These are phyloP conservation scores for Peromyscus nudipes DNA, from an alignment of 2,797 vertebrate genomes.

Conservation along the genomic window DNA sequence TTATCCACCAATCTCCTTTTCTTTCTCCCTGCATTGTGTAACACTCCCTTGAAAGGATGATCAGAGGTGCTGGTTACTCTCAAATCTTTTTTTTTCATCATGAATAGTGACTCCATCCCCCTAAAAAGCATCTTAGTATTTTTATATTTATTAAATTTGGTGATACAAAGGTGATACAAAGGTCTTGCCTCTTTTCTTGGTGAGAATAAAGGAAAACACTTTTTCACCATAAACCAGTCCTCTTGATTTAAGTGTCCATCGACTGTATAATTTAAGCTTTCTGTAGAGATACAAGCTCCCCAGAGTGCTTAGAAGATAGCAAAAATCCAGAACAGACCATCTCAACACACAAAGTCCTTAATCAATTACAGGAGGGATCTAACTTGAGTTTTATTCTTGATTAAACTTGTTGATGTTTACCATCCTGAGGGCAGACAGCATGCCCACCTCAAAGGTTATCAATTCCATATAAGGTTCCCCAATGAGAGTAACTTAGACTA, in stretches of 20 bases:
- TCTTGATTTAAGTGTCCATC: not conserved
- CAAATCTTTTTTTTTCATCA: not conserved
- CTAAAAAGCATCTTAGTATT: slow-evolving; percentile 18
- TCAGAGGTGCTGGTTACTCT: not conserved
- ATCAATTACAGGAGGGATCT: not conserved
- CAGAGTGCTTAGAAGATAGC: not conserved
- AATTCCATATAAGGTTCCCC: not conserved
- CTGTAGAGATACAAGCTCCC: not conserved
- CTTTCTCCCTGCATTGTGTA: not conserved
- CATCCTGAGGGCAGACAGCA: not conserved
- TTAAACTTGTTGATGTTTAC: not conserved
- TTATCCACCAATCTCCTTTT: not conserved
- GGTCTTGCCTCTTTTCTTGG: not conserved
- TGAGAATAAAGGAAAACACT: not conserved
- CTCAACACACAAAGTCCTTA: not conserved
- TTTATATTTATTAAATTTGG: slow-evolving; percentile 1
- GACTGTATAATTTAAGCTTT: not conserved
- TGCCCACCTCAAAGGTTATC: not conserved
- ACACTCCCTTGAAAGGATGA: not conserved
- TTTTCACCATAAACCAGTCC: not conserved
- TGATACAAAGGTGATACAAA: slow-evolving; percentile 35
- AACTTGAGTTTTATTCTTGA: slow-evolving; percentile 46
- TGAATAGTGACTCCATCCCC: not conserved
- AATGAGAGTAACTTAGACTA: not conserved
- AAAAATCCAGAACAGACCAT: not conserved